Evolutionary conservation across 2,113 vertebrate genomes (phyloP).

Genomic region (Verasper variegatus): DNA sequence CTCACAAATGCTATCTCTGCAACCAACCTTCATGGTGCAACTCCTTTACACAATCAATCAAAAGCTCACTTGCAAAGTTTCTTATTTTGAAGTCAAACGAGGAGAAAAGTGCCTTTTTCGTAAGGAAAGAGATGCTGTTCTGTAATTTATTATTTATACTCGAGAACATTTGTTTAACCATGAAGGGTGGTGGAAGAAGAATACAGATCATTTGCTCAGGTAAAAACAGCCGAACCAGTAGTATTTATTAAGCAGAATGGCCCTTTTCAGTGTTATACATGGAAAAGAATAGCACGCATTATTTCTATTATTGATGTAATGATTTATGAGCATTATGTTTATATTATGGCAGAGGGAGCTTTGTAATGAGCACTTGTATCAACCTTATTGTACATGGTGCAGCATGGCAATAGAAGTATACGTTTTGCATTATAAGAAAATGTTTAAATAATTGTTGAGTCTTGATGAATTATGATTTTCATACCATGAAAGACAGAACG

Average conservation of each 20-base stretch:
- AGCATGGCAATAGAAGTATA: not conserved
- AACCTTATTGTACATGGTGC: not conserved
- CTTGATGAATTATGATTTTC: not conserved
- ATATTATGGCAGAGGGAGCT: no score
- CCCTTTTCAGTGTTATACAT: not conserved
- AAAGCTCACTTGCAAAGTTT: conserved; percentile 23
- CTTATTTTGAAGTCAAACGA: conserved; percentile 26
- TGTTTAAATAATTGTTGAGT: not conserved
- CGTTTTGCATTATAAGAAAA: no score
- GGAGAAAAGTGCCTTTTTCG: no score
- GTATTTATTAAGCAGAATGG: not conserved
- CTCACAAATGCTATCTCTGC: conserved; percentile 34
- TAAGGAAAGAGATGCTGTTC: conserved; percentile 16
- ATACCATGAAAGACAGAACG: no score
- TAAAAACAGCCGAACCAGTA: not conserved
- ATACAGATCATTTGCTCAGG: not conserved
- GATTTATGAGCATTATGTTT: not conserved
- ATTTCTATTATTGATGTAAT: not conserved
- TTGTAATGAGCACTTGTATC: not conserved
- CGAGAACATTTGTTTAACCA: not conserved
- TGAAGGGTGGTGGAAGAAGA: not conserved
- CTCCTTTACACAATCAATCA: conserved; percentile 34
- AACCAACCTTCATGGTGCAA: conserved; percentile 30
- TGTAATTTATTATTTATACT: conserved; percentile 2
- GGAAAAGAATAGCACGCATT: not conserved